These are phyloP conservation scores for Percopsis transmontana DNA, from an alignment of 2,113 vertebrate species.

Conservation along the genomic window DNA sequence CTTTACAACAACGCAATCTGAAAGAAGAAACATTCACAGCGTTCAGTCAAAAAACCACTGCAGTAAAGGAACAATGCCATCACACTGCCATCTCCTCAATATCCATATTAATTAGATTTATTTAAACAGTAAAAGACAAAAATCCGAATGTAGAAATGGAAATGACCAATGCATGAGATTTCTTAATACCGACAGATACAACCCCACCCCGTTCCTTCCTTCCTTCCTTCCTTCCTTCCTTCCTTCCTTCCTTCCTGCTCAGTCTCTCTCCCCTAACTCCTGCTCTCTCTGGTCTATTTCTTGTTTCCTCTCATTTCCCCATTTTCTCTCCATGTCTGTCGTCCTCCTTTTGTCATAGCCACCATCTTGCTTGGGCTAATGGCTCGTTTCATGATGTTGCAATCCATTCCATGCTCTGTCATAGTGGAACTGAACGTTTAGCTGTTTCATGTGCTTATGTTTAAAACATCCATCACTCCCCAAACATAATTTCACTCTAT, in stretches of 20 bases:
- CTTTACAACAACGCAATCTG: background rate
- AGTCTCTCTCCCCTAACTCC: background rate
- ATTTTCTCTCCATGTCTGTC: no score
- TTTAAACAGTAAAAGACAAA: conserved; percentile 21
- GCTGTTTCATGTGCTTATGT: conserved; percentile 17
- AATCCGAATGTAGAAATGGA: conserved; percentile 51
- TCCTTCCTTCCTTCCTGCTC: background rate
- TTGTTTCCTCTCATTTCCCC: no score
- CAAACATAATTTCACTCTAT: conserved; percentile 10
- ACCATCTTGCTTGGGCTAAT: conserved; percentile 22
- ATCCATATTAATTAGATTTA: conserved; percentile 56
- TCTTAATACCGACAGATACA: conserved; percentile 25
- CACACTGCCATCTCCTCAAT: conserved; percentile 42
- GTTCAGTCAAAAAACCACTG: conserved; percentile 31
- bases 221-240: background rate
- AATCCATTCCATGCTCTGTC: conserved; percentile 9
- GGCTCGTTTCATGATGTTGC: conserved; percentile 21
- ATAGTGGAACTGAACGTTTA: background rate
- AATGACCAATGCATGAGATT: conserved; percentile 63
- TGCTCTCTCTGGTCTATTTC: no score
- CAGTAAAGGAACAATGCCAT: conserved; percentile 35
- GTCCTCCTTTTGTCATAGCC: no score
- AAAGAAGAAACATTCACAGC: conserved; percentile 19
- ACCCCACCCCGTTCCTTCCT: conserved; percentile 11
- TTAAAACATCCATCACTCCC: conserved; percentile 30